phyloP scores from a whole-genome alignment of 2,888 invertebrate species.

The Drosophila borealis region DNA sequence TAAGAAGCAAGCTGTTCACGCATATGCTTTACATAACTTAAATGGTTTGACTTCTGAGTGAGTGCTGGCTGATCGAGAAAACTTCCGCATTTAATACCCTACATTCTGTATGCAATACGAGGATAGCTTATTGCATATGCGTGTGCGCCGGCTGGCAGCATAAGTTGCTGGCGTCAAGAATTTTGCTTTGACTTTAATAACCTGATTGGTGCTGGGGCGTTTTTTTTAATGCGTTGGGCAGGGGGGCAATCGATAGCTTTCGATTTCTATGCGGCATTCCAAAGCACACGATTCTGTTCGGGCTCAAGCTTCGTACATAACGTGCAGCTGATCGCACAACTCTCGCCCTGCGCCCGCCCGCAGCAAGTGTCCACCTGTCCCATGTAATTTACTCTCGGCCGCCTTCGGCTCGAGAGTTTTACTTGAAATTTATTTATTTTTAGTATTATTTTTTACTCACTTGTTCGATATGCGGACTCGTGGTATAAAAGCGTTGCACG shows the following conservation, averaged over 20 bases:
- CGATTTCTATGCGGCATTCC: constrained; percentile 75
- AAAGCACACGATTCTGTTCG: constrained; percentile 57
- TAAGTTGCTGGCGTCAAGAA: constrained; percentile 62
- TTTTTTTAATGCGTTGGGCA: constrained; percentile 14
- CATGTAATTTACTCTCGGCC: constrained; percentile 52
- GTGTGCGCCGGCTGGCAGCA: constrained; percentile 55
- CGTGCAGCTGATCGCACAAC: constrained; percentile 62
- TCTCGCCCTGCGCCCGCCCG: constrained; percentile 12
- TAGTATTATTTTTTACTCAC: constrained; percentile 25
- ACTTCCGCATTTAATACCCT: constrained; percentile 57
- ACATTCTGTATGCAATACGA: constrained; percentile 21
- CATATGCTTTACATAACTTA: constrained; percentile 39
- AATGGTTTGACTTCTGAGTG: constrained; percentile 44
- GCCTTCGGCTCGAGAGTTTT: constrained; percentile 61
- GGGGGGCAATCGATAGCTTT: constrained; percentile 46
- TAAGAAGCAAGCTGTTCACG: constrained; percentile 2
- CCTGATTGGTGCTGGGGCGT: constrained; percentile 56
- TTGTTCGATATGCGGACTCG: constrained; percentile 61
- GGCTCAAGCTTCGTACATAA: constrained; percentile 40
- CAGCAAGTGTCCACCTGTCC: constrained; percentile 21
- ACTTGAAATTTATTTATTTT: constrained; percentile 50
- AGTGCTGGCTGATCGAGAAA: constrained; percentile 2
- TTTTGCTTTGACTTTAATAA: constrained; percentile 59
- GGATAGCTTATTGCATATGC: constrained; percentile 62
- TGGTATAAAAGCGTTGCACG: constrained; percentile 85